Percentiles rank a stretch among this genome's conserved stretches.
phyloP scores from a whole-genome alignment of 2,888 invertebrate species.

The Euproctis similis region DNA sequence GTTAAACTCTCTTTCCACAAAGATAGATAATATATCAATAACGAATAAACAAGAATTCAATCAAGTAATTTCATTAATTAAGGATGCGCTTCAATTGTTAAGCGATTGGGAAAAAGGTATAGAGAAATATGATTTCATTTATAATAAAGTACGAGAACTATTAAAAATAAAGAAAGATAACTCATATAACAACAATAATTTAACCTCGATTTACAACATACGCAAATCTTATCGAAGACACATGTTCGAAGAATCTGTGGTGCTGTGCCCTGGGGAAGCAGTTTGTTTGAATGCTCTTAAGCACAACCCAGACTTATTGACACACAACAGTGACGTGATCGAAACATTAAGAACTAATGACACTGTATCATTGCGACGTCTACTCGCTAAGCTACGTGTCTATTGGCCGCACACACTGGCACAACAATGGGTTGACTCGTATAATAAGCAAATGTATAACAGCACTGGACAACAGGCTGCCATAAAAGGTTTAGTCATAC shows the following conservation, averaged over 20 bases:
- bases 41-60: background rate
- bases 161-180: constrained; percentile 33
- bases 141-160: constrained; percentile 37
- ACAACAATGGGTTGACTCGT: constrained; percentile 27
- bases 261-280: constrained; percentile 33
- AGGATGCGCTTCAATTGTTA: constrained; percentile 29
- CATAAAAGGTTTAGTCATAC: constrained; percentile 32
- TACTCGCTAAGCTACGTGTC: constrained; percentile 41
- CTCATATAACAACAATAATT: constrained; percentile 26
- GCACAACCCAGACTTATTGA: constrained; percentile 42
- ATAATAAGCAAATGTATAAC: constrained; percentile 27
- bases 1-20: constrained; percentile 19
- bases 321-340: constrained; percentile 27
- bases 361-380: constrained; percentile 24
- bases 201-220: constrained; percentile 38
- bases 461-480: constrained; percentile 30
- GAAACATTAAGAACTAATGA: constrained; percentile 29
- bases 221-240: constrained; percentile 48
- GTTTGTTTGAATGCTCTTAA: constrained; percentile 51
- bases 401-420: constrained; percentile 43
- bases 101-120: constrained; percentile 42
- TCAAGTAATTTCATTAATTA: background rate
- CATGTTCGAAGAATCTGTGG: constrained; percentile 49
- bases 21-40: constrained; percentile 18
- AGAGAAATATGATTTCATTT: constrained; percentile 31